These are phyloP conservation scores for Corapipo altera DNA, from an alignment of 2,113 vertebrate species.

Conservation along the genomic window DNA sequence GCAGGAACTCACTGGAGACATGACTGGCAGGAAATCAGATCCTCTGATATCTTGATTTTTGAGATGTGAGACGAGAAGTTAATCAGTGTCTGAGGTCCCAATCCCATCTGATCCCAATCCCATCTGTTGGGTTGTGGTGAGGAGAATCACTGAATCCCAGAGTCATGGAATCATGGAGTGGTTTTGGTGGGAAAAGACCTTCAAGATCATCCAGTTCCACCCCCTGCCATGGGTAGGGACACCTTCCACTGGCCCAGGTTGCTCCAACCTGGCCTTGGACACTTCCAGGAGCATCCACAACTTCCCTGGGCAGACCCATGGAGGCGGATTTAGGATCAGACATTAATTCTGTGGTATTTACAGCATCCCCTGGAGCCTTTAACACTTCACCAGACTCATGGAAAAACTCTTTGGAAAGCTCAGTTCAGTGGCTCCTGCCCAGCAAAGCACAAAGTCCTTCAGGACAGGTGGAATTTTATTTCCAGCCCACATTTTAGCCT, in stretches of 20 bases:
- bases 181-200: background rate
- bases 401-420: background rate
- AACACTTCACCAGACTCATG: background rate
- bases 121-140: fast-evolving
- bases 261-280: background rate
- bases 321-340: background rate
- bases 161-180: background rate
- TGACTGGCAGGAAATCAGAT: background rate
- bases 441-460: background rate
- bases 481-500: background rate
- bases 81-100: background rate
- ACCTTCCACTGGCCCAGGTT: background rate
- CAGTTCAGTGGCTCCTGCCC: background rate
- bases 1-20: background rate
- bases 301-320: background rate
- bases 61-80: background rate
- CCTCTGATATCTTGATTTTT: background rate
- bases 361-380: background rate
- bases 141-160: background rate
- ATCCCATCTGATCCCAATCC: fast-evolving
- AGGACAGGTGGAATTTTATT: background rate
- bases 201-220: background rate
- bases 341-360: constrained; percentile 42
- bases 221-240: no score
- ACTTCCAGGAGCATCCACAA: background rate